These are phyloP conservation scores for Hippocampus abdominalis DNA, from an alignment of 2,113 vertebrate species.

Conservation along the genomic window DNA sequence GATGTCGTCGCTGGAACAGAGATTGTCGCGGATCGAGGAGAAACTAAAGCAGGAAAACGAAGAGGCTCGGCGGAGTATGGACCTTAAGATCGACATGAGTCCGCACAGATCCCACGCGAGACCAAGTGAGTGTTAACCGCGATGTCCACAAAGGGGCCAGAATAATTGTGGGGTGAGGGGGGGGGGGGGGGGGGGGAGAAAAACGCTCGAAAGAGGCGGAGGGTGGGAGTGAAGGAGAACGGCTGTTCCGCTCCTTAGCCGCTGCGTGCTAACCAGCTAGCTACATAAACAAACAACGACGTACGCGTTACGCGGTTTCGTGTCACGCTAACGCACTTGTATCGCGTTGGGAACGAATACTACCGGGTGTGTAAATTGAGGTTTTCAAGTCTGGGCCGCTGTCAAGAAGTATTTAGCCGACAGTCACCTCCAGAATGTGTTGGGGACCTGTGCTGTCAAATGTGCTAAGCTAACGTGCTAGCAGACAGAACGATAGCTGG, in stretches of 20 bases:
- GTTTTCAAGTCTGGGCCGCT: not conserved
- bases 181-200: conserved; percentile 37
- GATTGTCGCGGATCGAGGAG: conserved; percentile 80
- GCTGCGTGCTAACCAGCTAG: conserved; percentile 58
- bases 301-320: not conserved
- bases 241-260: conserved; percentile 46
- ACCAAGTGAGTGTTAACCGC: conserved; percentile 72
- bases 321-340: not conserved
- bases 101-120: conserved; percentile 75
- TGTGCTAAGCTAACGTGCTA: conserved; percentile 54
- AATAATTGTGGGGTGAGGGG: conserved; percentile 26
- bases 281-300: conserved; percentile 73
- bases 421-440: conserved; percentile 33
- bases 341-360: not conserved
- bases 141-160: conserved; percentile 31
- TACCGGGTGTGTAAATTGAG: not conserved
- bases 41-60: conserved; percentile 79
- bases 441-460: conserved; percentile 55
- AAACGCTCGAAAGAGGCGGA: conserved; percentile 40
- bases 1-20: conserved; percentile 84
- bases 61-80: conserved; percentile 74
- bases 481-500: conserved; percentile 26
- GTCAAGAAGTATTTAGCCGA: conserved; percentile 25
- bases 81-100: conserved; percentile 80
- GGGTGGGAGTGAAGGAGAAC: conserved; percentile 36